Conservation (phyloP, 2,797 vertebrate genomes). For the Phalanger gymnotis region DNA sequence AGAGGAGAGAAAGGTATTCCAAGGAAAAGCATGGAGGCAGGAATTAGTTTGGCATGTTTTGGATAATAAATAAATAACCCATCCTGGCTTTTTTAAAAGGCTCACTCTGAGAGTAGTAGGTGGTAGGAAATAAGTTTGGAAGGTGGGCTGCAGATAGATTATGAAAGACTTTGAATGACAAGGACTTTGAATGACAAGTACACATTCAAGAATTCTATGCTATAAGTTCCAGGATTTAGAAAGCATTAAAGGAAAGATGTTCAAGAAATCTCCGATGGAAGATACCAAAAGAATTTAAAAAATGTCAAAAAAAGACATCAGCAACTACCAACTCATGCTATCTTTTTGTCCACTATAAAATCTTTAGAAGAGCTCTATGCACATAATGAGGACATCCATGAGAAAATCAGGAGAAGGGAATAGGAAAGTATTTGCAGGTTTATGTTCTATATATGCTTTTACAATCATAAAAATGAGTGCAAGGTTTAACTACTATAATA, state of each 20-base stretch:
- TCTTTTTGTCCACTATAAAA: background rate
- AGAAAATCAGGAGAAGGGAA: background rate
- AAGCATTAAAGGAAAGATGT: background rate
- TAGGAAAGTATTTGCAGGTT: background rate
- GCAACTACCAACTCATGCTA: background rate
- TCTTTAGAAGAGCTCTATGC: background rate
- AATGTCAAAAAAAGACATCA: background rate
- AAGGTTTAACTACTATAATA: background rate
- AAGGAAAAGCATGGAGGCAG: background rate
- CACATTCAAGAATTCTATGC: background rate
- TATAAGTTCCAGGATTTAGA: background rate
- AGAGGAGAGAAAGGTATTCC: background rate
- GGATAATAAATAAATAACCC: background rate
- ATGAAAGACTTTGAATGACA: background rate
- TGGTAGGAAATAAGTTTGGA: background rate
- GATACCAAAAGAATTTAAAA: background rate
- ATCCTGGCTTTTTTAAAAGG: background rate
- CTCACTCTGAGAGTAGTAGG: background rate
- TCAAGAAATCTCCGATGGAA: background rate
- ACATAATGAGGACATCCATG: background rate
- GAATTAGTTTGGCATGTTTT: background rate
- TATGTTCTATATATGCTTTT: background rate
- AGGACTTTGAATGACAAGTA: background rate
- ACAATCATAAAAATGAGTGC: background rate
- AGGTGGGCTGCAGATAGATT: background rate